Base-by-base conservation (phyloP, 2,888 invertebrate genomes). In the Carpatolechia fugitivella region DNA sequence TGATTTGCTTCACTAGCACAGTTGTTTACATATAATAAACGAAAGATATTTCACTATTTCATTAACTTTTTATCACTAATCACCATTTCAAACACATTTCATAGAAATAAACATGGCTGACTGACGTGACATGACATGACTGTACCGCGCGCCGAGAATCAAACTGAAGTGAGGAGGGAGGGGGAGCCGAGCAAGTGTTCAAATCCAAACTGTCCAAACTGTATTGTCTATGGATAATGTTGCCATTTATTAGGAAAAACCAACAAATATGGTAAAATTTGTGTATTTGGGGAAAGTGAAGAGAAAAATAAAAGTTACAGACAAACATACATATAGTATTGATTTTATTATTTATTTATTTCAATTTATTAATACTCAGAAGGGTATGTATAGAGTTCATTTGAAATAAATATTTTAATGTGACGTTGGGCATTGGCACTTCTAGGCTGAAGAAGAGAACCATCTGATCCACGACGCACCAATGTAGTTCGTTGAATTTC, bases 71-170 rank as follows among this genome's bases (percentile, higher is more conserved):
- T 72, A 78, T 69, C 85, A 87, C 83, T 80, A 70, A 75, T 81
- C 85, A 88, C 87, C 82, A 85, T 85, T 85, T 56, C 56, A 85
- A 86, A 79, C 79, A 82, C 80, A 82, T 76, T 77, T 83, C 70
- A 69, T 58, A 68, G 79, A 75, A 87, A 82, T 82, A 85, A 89
- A 88, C 89, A 90, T 90, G 89, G 89, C 89, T 86, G 89, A 88
- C 88, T 84, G 80, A 79, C 66, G 51, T 57, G 62, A 70, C 70
- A 67, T 74, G 74, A 73, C 72, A n/a, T 74, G 69, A 68, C 67
- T 35, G 62, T 46, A 60, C 47, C 47, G 31, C 54, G 58, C 40
- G 52, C 47, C 53, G 55, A 53, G 52, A 53, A 62, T 56, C 60
- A 61, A 49, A 55, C 41, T 60, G 60, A 58, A 59, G 56, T 62